Base-by-base conservation (phyloP, 1,140 invertebrate genomes). In the Drosophila ananassae region DNA sequence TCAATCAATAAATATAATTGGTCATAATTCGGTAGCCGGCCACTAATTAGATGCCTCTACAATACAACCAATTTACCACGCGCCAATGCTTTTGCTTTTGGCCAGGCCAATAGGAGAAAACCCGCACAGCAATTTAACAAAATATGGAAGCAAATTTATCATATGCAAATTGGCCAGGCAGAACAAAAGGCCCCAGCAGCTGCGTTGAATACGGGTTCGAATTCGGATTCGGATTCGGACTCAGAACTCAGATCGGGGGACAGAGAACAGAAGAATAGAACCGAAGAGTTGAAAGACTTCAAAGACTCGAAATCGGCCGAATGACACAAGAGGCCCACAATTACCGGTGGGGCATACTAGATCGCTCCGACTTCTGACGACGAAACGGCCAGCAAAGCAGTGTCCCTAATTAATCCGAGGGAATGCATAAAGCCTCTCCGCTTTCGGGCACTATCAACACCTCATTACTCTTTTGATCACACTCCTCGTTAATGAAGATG, bases 401-500 rank as follows among this genome's bases (percentile, higher is more conserved):
- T 71, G 68, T 63, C 55, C 32, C 61, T 77, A 79, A 79, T 79
- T 79, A 79, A 79, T 73, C 54, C 55, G 32, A 30, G 76, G 76
- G 76, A 79, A 79, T 73, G 76, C 68, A 79, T 73, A 68, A 57
- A 68, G 58, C 54, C 61, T 58, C 76, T 58, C 61, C 55, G 71
- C 63, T 77, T 74, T 72, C 55, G 28, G 71, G 71, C 80, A 84
- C 81, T 91, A 91, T 91, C 89, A 91, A 91, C 89, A 91, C 89
- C 84, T 91, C 89, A 91, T 91, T 91, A 91, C 89, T 91, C 89
- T 87, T 80, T 80, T 82, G 84, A 91, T 90, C 83, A 55, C 75
- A 89, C 83, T 82, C 84, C 79, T 89, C 84, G 84, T 89, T 89
- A 90, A 89, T 89, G 85, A 84, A 89, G 85, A 85, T 89, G 84